Percentiles rank a stretch among this genome's conserved stretches.
phyloP scores from a whole-genome alignment of 2,797 vertebrate genomes.

The Amazona finschi region DNA sequence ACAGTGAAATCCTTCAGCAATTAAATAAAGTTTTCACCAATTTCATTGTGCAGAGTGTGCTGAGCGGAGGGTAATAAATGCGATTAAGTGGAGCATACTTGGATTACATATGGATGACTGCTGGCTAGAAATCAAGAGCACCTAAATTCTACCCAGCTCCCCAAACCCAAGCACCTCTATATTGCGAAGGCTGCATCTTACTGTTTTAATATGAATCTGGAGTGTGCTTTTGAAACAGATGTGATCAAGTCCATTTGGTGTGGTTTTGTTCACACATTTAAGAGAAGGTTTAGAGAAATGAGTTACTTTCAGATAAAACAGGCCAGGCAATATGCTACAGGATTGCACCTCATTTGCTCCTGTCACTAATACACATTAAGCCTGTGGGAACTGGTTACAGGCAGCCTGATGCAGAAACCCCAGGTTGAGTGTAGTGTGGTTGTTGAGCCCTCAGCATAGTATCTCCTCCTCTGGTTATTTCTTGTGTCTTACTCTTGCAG shows the following conservation, averaged over 20 bases:
- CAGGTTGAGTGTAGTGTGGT: background rate
- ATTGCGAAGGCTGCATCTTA: background rate
- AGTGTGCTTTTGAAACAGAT: background rate
- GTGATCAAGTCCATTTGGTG: background rate
- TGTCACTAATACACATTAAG: background rate
- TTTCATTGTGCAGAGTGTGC: background rate
- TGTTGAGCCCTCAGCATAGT: background rate
- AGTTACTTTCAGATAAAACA: background rate
- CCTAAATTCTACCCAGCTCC: background rate
- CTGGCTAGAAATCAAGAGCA: background rate
- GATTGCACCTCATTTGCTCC: background rate
- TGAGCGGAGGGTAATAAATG: background rate
- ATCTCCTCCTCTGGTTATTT: background rate
- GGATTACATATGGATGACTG: background rate
- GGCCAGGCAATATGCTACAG: background rate
- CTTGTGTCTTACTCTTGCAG: background rate
- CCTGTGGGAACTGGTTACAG: background rate
- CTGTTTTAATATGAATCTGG: background rate
- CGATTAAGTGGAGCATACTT: background rate
- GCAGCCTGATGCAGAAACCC: background rate
- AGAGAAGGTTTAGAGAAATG: background rate
- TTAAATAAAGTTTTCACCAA: background rate
- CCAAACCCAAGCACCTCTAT: background rate
- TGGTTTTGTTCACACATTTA: background rate
- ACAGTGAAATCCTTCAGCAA: background rate